Conservation (phyloP, 2,888 invertebrate species). For the Caenorhabditis auriculariae region DNA sequence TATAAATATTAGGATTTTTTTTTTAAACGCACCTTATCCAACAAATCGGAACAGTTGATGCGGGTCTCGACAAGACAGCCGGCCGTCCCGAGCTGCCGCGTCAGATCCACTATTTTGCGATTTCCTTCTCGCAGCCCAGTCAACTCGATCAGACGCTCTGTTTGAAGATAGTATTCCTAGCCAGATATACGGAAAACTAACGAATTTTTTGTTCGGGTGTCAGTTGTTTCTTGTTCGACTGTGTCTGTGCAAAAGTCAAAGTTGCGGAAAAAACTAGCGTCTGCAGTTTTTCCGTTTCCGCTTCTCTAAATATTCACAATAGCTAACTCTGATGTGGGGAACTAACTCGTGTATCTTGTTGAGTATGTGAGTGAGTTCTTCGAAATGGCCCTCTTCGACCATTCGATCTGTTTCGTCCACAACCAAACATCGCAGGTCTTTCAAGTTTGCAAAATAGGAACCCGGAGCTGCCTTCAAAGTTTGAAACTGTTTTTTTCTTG, state of each 20-base stretch:
- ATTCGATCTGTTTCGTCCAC: slow-evolving; percentile 98
- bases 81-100: slow-evolving; percentile 79
- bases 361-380: slow-evolving; percentile 81
- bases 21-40: slow-evolving; percentile 60
- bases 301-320: slow-evolving; percentile 8
- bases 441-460: slow-evolving; percentile 62
- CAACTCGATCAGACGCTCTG: slow-evolving; percentile 48
- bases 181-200: slow-evolving; percentile 33
- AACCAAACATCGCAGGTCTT: slow-evolving; percentile 73
- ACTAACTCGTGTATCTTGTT: slow-evolving; percentile 76
- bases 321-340: background rate
- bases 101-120: slow-evolving; percentile 87
- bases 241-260: slow-evolving; percentile 81
- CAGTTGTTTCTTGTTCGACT: slow-evolving; percentile 60
- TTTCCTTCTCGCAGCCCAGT: slow-evolving; percentile 49
- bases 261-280: slow-evolving; percentile 98
- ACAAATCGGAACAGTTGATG: slow-evolving; percentile 69
- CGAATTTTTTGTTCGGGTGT: slow-evolving; percentile 66
- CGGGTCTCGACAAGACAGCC: slow-evolving; percentile 80
- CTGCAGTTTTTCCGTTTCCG: slow-evolving; percentile 71
- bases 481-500: background rate
- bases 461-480: slow-evolving; percentile 32
- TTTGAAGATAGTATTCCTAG: background rate
- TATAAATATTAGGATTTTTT: background rate
- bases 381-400: slow-evolving; percentile 93